phyloP scores from a whole-genome alignment of 2,797 vertebrate species.

The Bovichtus diacanthus region DNA sequence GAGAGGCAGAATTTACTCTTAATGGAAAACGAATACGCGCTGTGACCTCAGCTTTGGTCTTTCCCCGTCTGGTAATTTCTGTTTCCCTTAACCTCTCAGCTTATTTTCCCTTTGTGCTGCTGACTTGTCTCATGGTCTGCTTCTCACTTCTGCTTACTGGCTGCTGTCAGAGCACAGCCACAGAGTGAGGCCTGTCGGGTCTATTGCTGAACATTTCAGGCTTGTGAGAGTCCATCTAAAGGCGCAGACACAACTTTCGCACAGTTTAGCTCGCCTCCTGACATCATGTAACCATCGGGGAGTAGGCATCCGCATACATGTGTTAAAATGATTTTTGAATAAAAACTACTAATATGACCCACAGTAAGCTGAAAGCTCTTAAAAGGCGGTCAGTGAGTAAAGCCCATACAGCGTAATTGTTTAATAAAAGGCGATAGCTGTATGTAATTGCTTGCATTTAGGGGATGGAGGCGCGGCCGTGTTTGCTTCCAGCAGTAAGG shows the following conservation, averaged over 20 bases:
- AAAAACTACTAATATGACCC: background rate
- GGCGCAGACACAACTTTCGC: background rate
- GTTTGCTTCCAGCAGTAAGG: conserved; percentile 40
- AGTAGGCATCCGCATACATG: background rate
- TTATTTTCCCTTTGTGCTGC: conserved; percentile 45
- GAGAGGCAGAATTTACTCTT: conserved; percentile 59
- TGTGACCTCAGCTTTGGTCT: conserved; percentile 69
- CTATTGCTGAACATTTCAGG: conserved; percentile 16
- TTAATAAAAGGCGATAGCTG: conserved; percentile 35
- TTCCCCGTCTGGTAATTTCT: conserved; percentile 57
- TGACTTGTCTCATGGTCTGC: conserved; percentile 45
- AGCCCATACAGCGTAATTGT: conserved; percentile 25
- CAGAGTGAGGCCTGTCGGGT: conserved; percentile 9
- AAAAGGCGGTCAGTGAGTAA: conserved; percentile 3
- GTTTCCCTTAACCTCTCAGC: conserved; percentile 56
- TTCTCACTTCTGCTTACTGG: conserved; percentile 64
- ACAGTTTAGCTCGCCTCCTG: background rate
- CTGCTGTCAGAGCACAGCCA: conserved; percentile 32
- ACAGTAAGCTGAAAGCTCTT: conserved; percentile 5
- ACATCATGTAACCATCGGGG: background rate
- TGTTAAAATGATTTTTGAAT: conserved; percentile 1
- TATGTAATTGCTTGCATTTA: conserved; percentile 44
- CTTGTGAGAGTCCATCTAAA: conserved; percentile 25
- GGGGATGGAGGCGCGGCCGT: conserved; percentile 3
- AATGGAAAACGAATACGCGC: conserved; percentile 61